Evolutionary conservation across 2,888 invertebrate genomes (phyloP), one percentile per base, ranked within the genome.

Genomic region (Cheilosia vernalis): DNA sequence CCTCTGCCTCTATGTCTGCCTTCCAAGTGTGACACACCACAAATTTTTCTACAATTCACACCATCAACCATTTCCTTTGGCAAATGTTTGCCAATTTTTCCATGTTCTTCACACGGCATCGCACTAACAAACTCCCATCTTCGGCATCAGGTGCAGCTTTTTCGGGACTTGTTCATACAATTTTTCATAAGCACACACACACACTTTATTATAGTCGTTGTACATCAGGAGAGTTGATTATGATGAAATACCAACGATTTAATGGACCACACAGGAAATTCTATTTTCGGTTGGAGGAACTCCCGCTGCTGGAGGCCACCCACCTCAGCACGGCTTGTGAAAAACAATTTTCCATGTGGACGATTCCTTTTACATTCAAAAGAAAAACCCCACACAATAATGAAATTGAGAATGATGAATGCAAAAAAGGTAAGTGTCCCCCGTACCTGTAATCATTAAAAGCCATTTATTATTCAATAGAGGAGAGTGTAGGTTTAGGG

Each of bases 201-300:
- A 55, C n/a, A 9, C 15, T 33, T 19, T n/a, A 69, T 19, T n/a
- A 69, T 2, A 30, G 17, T 37, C 37, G 27, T 27, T 27, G 27
- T 24, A 49, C 13, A 13, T 2, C 7, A n/a, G 51, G 69, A 66
- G 67, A 63, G 70, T 80, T 85, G 70, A 80, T 81, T 85, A 78
- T 85, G 84, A 85, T 80, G 81, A 85, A 85, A 85, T 80, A 80
- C 74, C 84, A 66, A 76, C 69, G 76, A 81, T 80, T 85, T 80
- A 84, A 80, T 85, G 80, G 83, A 79, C 84, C 84, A 76, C 80
- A 85, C 76, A 76, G 76, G 60, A 72, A 85, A 80, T 80, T 81
- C 76, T 76, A 81, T 85, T 80, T 84, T 74, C 64, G 40, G 63
- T 66, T 76, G 21, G 37, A 24, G 33, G 37, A 2, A 53, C 33